Conservation (phyloP, 2,888 invertebrate species). For the Trichopoda pennipes region DNA sequence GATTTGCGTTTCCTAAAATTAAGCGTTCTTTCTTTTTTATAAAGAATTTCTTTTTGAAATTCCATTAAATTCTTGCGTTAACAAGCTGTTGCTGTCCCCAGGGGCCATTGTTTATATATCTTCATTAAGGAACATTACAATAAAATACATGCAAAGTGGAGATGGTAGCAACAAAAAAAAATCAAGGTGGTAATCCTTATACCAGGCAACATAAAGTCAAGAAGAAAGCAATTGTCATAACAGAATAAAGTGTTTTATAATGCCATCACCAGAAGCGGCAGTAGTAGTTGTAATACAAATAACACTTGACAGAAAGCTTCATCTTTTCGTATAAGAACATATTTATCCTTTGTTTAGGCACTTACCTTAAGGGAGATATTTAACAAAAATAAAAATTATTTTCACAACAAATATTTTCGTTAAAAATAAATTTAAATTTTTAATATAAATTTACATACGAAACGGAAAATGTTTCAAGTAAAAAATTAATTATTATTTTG, state of each 20-base stretch:
- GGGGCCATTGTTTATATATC: constrained; percentile 49
- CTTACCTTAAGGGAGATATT: constrained; percentile 33
- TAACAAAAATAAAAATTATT: constrained; percentile 46
- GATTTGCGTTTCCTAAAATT: constrained; percentile 33
- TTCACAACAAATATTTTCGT: constrained; percentile 21
- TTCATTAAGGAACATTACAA: background rate
- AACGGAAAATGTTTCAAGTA: constrained; percentile 9
- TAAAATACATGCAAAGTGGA: background rate
- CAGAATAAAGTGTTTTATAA: constrained; percentile 42
- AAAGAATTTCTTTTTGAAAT: constrained; percentile 7
- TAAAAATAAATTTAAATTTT: constrained; percentile 25
- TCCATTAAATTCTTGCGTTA: constrained; percentile 37
- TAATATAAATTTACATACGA: constrained; percentile 22
- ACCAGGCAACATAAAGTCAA: constrained; percentile 55
- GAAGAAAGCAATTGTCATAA: constrained; percentile 61
- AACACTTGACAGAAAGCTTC: constrained; percentile 23
- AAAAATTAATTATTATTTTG: background rate
- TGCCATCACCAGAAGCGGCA: constrained; percentile 24
- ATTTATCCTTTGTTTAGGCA: constrained; percentile 10
- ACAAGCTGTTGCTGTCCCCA: constrained; percentile 55
- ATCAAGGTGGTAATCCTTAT: constrained; percentile 52
- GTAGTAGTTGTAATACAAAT: constrained; percentile 2
- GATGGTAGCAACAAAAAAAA: constrained; percentile 21
- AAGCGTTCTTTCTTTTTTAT: constrained; percentile 27
- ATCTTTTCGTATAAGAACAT: background rate